Percentiles rank a stretch among this genome's conserved stretches.
phyloP scores from a whole-genome alignment of 1,140 invertebrate species.

The Drosophila insularis region DNA sequence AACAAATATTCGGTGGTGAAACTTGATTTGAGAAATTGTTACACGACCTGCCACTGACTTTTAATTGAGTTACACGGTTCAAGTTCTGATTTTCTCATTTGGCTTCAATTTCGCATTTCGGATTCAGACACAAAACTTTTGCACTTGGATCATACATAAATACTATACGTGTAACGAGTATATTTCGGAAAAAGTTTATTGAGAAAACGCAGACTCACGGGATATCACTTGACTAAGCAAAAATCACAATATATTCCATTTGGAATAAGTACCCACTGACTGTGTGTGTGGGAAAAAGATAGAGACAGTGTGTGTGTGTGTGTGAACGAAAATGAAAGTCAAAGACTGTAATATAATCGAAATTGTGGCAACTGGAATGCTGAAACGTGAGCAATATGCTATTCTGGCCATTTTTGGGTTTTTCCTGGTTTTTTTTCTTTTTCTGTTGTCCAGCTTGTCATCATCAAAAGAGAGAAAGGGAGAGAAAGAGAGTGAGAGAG shows the following conservation, averaged over 20 bases:
- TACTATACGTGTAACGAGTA: background rate
- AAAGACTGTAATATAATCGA: conserved; percentile 1
- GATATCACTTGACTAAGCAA: background rate
- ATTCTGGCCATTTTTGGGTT: background rate
- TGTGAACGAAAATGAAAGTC: background rate
- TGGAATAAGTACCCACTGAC: background rate
- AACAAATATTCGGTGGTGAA: background rate
- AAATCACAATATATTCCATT: background rate
- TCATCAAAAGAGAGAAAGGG: too few species aligned
- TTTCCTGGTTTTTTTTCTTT: background rate
- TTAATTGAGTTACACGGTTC: background rate
- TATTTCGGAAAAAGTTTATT: background rate
- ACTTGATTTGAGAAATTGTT: background rate
- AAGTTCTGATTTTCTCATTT: background rate
- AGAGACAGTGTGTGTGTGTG: background rate
- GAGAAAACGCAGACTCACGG: background rate
- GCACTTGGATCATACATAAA: background rate
- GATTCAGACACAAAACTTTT: background rate
- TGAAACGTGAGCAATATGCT: conserved; percentile 9
- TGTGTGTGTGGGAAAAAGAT: background rate
- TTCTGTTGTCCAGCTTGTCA: background rate
- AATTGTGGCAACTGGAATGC: conserved; percentile 3
- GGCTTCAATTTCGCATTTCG: background rate
- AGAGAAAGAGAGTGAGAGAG: too few species aligned
- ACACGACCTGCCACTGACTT: background rate